Base-by-base conservation (phyloP, 2,113 vertebrate genomes). In the Neolamprologus variostigma region DNA sequence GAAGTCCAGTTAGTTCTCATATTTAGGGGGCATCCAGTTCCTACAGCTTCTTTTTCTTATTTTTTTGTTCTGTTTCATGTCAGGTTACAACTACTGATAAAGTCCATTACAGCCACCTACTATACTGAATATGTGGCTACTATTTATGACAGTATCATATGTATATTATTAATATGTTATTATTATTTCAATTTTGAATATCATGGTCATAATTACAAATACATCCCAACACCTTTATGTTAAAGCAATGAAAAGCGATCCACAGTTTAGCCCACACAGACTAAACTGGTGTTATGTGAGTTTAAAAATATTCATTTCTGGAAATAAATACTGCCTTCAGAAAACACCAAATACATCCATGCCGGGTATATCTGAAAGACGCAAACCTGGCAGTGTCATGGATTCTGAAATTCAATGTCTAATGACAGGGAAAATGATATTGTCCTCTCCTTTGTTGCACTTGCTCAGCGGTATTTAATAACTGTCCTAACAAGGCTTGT, bases 391-490 rank as follows among this genome's bases (percentile, higher is more conserved):
- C 9, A 5, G 19, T 81, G n/a, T 87, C 82, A 55, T 31, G 26
- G 42, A 84, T n/a, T 50, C 85, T 86, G 79, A 83, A 86, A 86
- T 53, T 82, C 45, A 50, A 2, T 54, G 68, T 85, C 45, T 81
- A 78, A 89, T 33, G 81, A 81, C 79, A 66, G 73, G 42, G 28
- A 55, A 55, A 86, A 89, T 42, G 5, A 88, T 86, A 59, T 50
- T 19, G 33, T 85, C 86, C 61, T 47, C 82, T 81, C 83, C 71
- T 82, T 45, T 85, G 81, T 57, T 59, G 80, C 84, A 82, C 80
- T 80, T 88, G 83, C 82, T 88, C 86, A 8, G 63, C 82, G 40
- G 88, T 86, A 87, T 92, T 90, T 91, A 87, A 89, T 88, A 87
- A 84, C 40, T 81, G 76, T 84, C 68, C 84, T 71, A 87, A 88